Base-by-base conservation (phyloP, 1,140 invertebrate genomes). In the Aphaenogaster floridana region DNA sequence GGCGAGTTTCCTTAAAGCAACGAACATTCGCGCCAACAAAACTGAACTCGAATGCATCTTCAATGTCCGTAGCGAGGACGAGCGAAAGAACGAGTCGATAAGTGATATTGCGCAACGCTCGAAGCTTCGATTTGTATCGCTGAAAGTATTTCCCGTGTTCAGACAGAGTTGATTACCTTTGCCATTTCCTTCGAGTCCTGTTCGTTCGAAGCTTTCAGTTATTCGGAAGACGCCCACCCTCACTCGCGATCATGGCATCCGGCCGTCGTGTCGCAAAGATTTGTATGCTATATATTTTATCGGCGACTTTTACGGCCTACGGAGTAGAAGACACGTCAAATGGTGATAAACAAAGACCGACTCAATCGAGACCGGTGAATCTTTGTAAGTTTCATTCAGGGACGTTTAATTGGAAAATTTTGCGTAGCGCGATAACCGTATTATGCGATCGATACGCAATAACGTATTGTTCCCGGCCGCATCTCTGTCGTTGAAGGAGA, bases 291-390 rank as follows among this genome's bases (percentile, higher is more conserved):
- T 63, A n/a, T 21, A 54, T 83, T 63, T 3, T 83, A 5, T 54
- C 48, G 17, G 28, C 36, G 21, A 61, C 28, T 34, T 39, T 52
- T 15, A 9, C n/a, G n/a, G 54, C 5, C 36, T 2, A 83, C 28
- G 66, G 52, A 7, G 48, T 11, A 21, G 9, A 64, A 13, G 36
- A 52, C 7, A n/a, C 17, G n/a, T 59, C 52, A 9, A 50, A 21
- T 3, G 3, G 21, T 21, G 69, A 34, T 1, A 77, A 77, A 69
- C 39, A 57, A 28, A 42, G 5, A n/a, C 45, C 69, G 2, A 28
- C 28, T 3, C n/a, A 71, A 57, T 80, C 89, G 63, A 88, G 94
- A 81, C 88, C 93, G n/a, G 91, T 94, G 50, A 94, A 94, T 88
- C 36, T 94, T 59, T 92, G 94, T 94, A 93, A 72, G 94, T 94